These are phyloP conservation scores for Heliangelus exortis DNA, from an alignment of 2,797 vertebrate genomes.

Conservation along the genomic window DNA sequence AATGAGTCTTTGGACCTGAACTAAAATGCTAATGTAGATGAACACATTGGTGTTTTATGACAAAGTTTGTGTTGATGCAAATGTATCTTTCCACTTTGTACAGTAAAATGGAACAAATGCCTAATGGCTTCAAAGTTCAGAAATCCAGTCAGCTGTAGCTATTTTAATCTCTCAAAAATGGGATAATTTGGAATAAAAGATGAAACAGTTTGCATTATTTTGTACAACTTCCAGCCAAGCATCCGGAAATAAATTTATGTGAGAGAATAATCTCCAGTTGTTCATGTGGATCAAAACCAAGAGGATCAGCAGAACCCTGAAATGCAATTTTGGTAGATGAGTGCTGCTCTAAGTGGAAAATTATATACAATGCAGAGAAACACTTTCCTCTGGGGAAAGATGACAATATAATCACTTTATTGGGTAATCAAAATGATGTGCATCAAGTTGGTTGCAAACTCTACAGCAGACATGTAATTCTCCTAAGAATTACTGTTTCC, in stretches of 20 bases:
- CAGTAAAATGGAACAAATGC: neutral
- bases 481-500: neutral
- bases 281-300: neutral
- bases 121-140: neutral
- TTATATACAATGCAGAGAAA: neutral
- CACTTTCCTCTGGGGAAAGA: neutral
- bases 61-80: neutral
- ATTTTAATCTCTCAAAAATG: neutral
- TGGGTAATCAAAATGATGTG: neutral
- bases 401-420: neutral
- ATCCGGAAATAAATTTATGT: neutral
- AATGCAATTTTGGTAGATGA: neutral
- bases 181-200: neutral
- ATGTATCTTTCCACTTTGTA: neutral
- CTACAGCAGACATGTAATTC: neutral
- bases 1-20: neutral
- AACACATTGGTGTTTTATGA: neutral
- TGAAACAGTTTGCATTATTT: neutral
- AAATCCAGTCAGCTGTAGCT: neutral
- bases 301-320: neutral
- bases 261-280: neutral
- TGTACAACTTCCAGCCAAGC: slow-evolving; percentile 1
- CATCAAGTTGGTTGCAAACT: neutral
- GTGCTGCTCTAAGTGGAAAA: neutral
- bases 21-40: neutral